Percentiles rank a stretch among this genome's conserved stretches.
Conservation (phyloP, 2,888 invertebrate genomes). For the Pterostichus niger region DNA sequence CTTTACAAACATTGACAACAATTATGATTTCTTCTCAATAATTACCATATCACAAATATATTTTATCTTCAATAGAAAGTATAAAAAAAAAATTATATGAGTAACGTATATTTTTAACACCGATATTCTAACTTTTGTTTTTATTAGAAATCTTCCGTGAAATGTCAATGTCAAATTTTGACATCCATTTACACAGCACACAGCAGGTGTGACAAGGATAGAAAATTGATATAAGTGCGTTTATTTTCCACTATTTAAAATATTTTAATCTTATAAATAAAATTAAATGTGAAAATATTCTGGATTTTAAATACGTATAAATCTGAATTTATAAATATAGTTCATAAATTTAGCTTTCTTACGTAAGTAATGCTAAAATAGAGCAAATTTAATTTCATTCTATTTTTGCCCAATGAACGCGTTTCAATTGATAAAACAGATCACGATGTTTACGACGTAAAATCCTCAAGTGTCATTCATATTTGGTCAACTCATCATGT, state of each 20-base stretch:
- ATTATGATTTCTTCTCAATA: slow-evolving; percentile 33
- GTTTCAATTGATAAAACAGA: slow-evolving; percentile 47
- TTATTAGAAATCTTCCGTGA: slow-evolving; percentile 58
- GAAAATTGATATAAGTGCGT: slow-evolving; percentile 20
- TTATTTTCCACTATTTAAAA: background rate
- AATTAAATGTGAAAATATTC: background rate
- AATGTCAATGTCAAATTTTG: slow-evolving; percentile 67
- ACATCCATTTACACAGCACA: slow-evolving; percentile 62
- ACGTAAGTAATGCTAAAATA: slow-evolving; percentile 15
- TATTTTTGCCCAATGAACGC: background rate
- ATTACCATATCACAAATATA: slow-evolving; percentile 52
- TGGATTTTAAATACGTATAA: background rate
- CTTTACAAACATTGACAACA: slow-evolving; percentile 65
- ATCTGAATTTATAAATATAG: slow-evolving; percentile 2
- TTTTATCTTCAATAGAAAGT: slow-evolving; percentile 52
- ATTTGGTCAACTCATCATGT: slow-evolving; percentile 63
- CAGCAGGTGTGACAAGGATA: slow-evolving; percentile 60
- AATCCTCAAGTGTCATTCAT: slow-evolving; percentile 54
- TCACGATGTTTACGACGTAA: slow-evolving; percentile 53
- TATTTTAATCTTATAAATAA: background rate
- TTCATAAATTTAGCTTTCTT: slow-evolving; percentile 10
- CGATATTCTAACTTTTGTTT: slow-evolving; percentile 46
- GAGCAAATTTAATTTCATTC: background rate
- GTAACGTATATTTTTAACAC: slow-evolving; percentile 64
- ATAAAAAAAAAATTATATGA: slow-evolving; percentile 50